Conservation (phyloP, 2,888 invertebrate genomes). For the Bombylius major region DNA sequence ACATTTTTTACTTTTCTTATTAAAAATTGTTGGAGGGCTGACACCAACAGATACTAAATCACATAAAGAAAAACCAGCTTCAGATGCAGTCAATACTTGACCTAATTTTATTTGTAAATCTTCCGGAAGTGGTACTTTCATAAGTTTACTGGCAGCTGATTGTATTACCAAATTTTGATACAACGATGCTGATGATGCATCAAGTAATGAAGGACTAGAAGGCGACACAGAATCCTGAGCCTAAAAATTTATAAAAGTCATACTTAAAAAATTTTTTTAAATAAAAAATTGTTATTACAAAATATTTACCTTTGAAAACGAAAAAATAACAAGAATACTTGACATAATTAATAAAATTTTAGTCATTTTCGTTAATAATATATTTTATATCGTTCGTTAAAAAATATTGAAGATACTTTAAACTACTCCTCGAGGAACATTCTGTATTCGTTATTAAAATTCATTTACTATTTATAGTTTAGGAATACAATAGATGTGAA, state of each 20-base stretch:
- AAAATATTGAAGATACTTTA: too few species aligned
- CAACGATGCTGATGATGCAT: background rate
- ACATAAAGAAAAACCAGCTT: constrained; percentile 2
- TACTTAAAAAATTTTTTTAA: background rate
- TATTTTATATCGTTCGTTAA: too few species aligned
- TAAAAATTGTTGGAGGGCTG: background rate
- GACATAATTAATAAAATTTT: background rate
- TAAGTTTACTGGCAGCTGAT: constrained; percentile 2
- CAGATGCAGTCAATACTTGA: background rate
- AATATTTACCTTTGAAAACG: too few species aligned
- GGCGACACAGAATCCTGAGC: background rate
- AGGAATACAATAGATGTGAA: too few species aligned
- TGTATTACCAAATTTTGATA: constrained; percentile 4
- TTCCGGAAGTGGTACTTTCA: background rate
- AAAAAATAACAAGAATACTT: too few species aligned
- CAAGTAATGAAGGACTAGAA: background rate
- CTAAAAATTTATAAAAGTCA: background rate
- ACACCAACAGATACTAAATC: background rate
- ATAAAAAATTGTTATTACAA: too few species aligned
- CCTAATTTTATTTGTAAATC: constrained; percentile 1
- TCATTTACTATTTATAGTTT: too few species aligned
- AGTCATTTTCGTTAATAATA: background rate
- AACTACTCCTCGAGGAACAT: too few species aligned
- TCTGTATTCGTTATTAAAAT: too few species aligned
- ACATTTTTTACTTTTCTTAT: constrained; percentile 3